These are phyloP conservation scores for Pollenia griseotomentosa DNA, from an alignment of 2,888 invertebrate genomes.

Conservation along the genomic window DNA sequence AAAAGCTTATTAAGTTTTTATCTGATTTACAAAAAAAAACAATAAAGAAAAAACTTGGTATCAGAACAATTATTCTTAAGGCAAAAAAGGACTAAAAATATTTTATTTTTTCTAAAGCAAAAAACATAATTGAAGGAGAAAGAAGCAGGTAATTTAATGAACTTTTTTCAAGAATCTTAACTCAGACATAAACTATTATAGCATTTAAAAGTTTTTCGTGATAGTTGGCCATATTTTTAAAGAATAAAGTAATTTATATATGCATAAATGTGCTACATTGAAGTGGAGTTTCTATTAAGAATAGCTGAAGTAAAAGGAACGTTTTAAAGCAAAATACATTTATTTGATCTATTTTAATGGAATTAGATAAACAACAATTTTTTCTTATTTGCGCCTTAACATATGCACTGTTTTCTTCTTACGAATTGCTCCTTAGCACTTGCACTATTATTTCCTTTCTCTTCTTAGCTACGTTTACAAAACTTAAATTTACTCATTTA, in stretches of 20 bases:
- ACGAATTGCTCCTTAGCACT: background rate
- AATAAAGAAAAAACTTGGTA: conserved; percentile 14
- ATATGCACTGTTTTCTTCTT: background rate
- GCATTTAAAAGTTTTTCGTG: conserved; percentile 31
- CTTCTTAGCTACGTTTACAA: background rate
- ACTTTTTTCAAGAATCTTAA: conserved; percentile 4
- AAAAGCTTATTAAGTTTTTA: conserved; percentile 56
- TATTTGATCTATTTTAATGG: too few relatives aligned
- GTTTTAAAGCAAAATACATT: too few relatives aligned
- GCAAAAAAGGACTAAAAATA: background rate
- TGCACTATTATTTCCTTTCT: background rate
- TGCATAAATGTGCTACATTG: background rate
- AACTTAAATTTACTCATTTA: conserved; percentile 18
- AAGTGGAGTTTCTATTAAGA: background rate
- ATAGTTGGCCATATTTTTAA: background rate
- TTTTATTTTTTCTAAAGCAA: background rate
- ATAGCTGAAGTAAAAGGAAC: too few relatives aligned
- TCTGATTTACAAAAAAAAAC: conserved; percentile 11
- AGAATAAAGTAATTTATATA: background rate
- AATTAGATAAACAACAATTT: background rate
- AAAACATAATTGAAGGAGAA: background rate
- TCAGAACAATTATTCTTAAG: conserved; percentile 27
- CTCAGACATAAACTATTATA: background rate
- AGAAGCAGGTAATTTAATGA: background rate
- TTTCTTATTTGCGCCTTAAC: background rate